Percentiles rank a stretch among this genome's conserved stretches.
Evolutionary conservation across 2,113 vertebrate species (phyloP).

Genomic region (Chlamydotis undulata): DNA sequence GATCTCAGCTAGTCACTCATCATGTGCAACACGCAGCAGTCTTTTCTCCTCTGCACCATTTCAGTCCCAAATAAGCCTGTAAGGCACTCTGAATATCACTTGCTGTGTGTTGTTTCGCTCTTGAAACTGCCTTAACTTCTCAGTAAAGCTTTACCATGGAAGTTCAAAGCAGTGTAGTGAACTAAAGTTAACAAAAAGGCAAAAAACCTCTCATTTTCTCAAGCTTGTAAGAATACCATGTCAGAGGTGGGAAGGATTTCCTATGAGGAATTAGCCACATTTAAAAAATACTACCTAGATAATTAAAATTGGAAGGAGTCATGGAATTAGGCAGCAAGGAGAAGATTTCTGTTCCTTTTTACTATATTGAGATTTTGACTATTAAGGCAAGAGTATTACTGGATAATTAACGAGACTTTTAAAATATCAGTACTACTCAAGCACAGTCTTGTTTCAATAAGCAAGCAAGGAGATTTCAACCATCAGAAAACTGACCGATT

Average conservation of each 20-base stretch:
- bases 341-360: background rate
- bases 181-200: background rate
- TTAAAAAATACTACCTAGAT: background rate
- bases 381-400: background rate
- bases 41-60: background rate
- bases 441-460: background rate
- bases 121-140: background rate
- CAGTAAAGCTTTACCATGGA: background rate
- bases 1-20: constrained; percentile 25
- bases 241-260: background rate
- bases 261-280: background rate
- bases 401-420: background rate
- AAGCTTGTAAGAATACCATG: background rate
- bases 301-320: constrained; percentile 7
- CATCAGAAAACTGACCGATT: background rate
- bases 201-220: background rate
- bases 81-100: background rate
- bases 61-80: background rate
- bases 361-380: background rate
- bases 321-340: background rate
- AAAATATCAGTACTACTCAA: background rate
- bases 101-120: background rate
- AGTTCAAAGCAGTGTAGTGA: background rate
- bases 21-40: background rate
- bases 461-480: background rate